Evolutionary conservation across 2,797 vertebrate species (phyloP), one percentile per base, ranked within the genome.

Genomic region (Eleutherodactylus coqui): DNA sequence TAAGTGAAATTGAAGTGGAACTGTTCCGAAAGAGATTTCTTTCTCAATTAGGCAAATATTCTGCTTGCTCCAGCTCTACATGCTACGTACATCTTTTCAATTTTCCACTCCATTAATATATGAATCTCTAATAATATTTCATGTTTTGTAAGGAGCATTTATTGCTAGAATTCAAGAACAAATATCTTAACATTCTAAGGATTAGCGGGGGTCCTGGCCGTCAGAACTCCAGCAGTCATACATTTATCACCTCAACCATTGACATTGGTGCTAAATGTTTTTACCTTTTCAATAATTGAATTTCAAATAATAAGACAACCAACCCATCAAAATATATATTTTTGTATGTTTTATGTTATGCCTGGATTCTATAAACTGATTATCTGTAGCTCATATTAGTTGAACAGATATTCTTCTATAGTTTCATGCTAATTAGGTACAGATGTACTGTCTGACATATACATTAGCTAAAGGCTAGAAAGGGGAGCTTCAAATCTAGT

Each of bases 21-120:
- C 45, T 80, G 5, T 60, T 55, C 43, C 55, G 47, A 85, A 81
- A 84, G 19, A 81, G 77, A 80, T 87, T 87, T 87, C 86, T 76
- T 87, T 76, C 70, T 85, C 77, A 84, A 87, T 87, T 87, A 87
- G 47, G 86, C 82, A 87, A 76, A 84, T 87, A 84, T 81, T 87
- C 82, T 85, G 82, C 82, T 69, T 80, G 69, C 75, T 77, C 70
- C 70, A 81, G 86, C 58, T 67, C n/a, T 87, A 87, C 86, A 87
- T 81, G 86, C 76, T 87, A 81, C 34, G 29, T 81, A 87, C 82
- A 81, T 84, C 86, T 87, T 81, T 87, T 80, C 82, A 85, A 87
- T 87, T 87, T 85, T 87, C 82, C 82, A 87, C 49, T 75, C 58
- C 82, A 87, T 87, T 87, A 85, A 64, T 55, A 81, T 81, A 72